Conservation (phyloP, 2,888 invertebrate genomes). For the Timandra comae region DNA sequence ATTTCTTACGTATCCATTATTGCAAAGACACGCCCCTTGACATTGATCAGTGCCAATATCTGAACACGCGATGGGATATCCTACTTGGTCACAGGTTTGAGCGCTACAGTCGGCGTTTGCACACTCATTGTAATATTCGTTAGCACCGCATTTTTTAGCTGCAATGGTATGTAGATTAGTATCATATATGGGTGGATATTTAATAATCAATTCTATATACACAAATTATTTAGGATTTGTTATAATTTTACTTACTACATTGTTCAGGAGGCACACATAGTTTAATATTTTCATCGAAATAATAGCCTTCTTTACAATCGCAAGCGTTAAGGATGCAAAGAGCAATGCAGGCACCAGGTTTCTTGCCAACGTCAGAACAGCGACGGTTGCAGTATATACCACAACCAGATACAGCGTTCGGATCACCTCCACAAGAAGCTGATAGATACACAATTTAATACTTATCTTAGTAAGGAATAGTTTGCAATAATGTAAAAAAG, state of each 20-base stretch:
- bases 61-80: slow-evolving; percentile 21
- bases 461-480: no score
- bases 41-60: slow-evolving; percentile 16
- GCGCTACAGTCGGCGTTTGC: slow-evolving; percentile 20
- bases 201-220: no score
- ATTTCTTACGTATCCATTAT: slow-evolving; percentile 19
- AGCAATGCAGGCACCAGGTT: slow-evolving; percentile 8
- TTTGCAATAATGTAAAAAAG: no score
- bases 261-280: slow-evolving; percentile 26
- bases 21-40: slow-evolving; percentile 26
- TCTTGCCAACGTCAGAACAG: slow-evolving; percentile 20
- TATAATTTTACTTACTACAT: slow-evolving; percentile 24
- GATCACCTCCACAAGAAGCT: slow-evolving; percentile 27
- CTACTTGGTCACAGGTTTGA: slow-evolving; percentile 26
- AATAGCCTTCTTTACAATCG: slow-evolving; percentile 25
- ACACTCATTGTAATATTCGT: slow-evolving; percentile 27
- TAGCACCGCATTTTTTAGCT: slow-evolving; percentile 18
- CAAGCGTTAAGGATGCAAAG: slow-evolving; percentile 22
- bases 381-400: slow-evolving; percentile 22
- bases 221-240: no score
- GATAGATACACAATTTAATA: slow-evolving; percentile 2
- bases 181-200: no score
- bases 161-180: no score
- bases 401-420: slow-evolving; percentile 22
- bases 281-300: slow-evolving; percentile 19